A percentile compares a stretch with the other conserved stretches of the same genome.
Evolutionary conservation across 1,140 invertebrate species (phyloP).

Genomic region (Meloidogyne floridensis): DNA sequence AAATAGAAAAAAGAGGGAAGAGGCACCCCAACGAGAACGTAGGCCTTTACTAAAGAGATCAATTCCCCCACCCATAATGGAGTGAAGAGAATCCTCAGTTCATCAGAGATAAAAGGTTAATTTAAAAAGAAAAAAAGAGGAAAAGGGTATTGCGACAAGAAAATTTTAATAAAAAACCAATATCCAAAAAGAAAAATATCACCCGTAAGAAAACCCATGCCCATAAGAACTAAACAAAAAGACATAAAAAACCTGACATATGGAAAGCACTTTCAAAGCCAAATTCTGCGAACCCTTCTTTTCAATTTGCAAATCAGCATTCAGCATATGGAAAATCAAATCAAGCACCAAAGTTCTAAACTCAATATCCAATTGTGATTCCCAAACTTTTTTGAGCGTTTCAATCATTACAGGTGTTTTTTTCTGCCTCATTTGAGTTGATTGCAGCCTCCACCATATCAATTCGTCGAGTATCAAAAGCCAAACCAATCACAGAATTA

Average conservation of each 20-base stretch:
- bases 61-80: no score
- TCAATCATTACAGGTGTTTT: conserved; percentile 52
- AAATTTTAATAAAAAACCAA: no score
- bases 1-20: no score
- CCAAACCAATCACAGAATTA: conserved; percentile 56
- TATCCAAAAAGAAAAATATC: conserved; percentile 47
- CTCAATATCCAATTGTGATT: conserved; percentile 51
- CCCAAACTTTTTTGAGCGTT: conserved; percentile 57
- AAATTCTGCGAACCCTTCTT: conserved; percentile 53
- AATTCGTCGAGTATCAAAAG: conserved; percentile 57
- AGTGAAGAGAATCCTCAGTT: no score
- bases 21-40: no score
- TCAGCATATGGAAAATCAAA: conserved; percentile 49
- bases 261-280: not conserved
- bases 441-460: conserved; percentile 60
- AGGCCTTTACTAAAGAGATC: no score
- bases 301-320: conserved; percentile 22
- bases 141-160: no score
- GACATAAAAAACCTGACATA: not conserved
- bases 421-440: conserved; percentile 39
- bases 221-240: conserved; percentile 30
- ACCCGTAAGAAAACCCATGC: conserved; percentile 36
- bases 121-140: no score
- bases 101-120: no score
- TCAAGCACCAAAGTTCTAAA: conserved; percentile 53